Conservation (phyloP, 1,140 invertebrate species). For the Diorhabda elongata region DNA sequence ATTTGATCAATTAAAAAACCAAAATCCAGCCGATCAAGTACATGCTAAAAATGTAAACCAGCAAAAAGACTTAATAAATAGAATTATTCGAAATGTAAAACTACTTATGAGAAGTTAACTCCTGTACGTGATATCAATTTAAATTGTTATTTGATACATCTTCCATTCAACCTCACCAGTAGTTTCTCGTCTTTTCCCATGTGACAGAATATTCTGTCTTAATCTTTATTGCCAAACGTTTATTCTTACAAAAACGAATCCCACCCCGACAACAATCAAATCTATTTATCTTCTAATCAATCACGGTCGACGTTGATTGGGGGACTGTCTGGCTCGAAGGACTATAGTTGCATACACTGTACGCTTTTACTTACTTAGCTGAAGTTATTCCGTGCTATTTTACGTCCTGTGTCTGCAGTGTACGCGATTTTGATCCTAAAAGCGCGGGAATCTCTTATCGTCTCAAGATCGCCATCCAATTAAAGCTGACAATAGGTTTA, state of each 20-base stretch:
- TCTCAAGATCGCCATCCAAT: slow-evolving; percentile 45
- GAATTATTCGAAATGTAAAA: no score
- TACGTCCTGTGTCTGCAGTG: slow-evolving; percentile 9
- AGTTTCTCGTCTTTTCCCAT: neutral
- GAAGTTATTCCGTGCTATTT: slow-evolving; percentile 9
- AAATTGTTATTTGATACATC: no score
- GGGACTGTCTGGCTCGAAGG: slow-evolving; percentile 26
- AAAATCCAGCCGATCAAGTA: no score
- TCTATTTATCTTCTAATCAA: slow-evolving; percentile 47
- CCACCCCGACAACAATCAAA: slow-evolving; percentile 39
- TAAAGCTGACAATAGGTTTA: slow-evolving; percentile 49
- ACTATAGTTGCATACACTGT: slow-evolving; percentile 26
- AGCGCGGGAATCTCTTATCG: slow-evolving; percentile 37
- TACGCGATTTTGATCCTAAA: slow-evolving; percentile 31
- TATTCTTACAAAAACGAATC: slow-evolving; percentile 18
- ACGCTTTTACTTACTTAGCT: neutral
- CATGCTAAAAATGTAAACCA: no score
- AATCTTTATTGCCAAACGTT: slow-evolving; percentile 12
- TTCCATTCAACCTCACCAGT: neutral
- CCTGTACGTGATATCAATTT: no score
- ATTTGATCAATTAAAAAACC: no score
- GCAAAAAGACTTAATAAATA: no score
- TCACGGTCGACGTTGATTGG: slow-evolving; percentile 39
- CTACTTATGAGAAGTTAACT: no score
- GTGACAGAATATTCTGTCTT: slow-evolving; percentile 4